A percentile compares a stretch with the other conserved stretches of the same genome.
phyloP scores from a whole-genome alignment of 1,140 invertebrate genomes.

The Protaetia brevitarsis region DNA sequence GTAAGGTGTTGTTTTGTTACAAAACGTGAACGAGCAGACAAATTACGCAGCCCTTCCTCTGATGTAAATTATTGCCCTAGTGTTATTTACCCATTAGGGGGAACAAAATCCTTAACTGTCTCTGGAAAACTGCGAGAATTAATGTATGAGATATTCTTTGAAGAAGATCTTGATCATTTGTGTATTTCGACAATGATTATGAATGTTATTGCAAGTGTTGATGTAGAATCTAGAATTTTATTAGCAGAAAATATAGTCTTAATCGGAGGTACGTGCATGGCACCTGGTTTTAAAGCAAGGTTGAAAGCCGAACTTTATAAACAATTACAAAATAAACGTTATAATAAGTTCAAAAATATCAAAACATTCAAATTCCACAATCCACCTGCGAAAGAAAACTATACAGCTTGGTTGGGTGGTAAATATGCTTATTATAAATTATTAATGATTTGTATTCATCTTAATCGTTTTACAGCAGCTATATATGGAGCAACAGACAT shows the following conservation, averaged over 20 bases:
- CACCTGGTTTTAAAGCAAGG: constrained; percentile 74
- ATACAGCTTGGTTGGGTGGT: constrained; percentile 81
- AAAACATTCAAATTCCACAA: constrained; percentile 74
- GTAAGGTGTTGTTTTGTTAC: constrained; percentile 81
- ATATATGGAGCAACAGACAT: constrained; percentile 82
- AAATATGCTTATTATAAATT: constrained; percentile 30
- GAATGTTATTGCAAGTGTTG: constrained; percentile 73
- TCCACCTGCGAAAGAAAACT: constrained; percentile 79
- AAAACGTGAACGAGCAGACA: constrained; percentile 63
- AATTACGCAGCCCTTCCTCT: constrained; percentile 53
- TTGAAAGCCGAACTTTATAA: constrained; percentile 70
- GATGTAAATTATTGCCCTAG: constrained; percentile 54
- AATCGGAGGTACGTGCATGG: constrained; percentile 79
- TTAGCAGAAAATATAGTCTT: constrained; percentile 81
- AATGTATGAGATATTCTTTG: constrained; percentile 79
- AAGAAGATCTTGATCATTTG: constrained; percentile 78
- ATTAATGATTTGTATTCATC: constrained; percentile 16
- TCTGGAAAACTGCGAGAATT: constrained; percentile 72
- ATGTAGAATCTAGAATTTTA: constrained; percentile 66
- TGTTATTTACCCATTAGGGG: constrained; percentile 71
- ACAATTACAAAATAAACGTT: constrained; percentile 61
- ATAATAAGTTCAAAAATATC: constrained; percentile 61
- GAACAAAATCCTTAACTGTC: constrained; percentile 59
- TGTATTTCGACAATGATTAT: constrained; percentile 81
- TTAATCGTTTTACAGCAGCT: constrained; percentile 57